A percentile compares a stretch with the other conserved stretches of the same genome.
Conservation (phyloP, 1,140 invertebrate species). For the Planococcus citri region DNA sequence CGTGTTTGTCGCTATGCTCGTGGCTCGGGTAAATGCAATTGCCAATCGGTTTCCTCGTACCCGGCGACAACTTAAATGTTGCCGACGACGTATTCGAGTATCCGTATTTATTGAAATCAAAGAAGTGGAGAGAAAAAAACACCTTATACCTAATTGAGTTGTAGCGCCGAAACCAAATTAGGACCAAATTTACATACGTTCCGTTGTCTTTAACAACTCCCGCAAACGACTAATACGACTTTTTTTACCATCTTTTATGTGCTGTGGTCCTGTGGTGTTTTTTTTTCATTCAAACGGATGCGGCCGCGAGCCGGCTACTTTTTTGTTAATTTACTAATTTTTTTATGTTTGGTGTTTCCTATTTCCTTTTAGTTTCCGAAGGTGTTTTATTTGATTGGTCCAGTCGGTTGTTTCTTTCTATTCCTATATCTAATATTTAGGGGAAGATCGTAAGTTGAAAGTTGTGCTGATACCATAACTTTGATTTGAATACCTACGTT, state of each 20-base stretch:
- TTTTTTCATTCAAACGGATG: too few relatives aligned
- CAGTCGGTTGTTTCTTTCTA: too few relatives aligned
- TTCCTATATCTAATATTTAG: too few relatives aligned
- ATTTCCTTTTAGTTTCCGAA: too few relatives aligned
- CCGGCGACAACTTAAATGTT: slow-evolving; percentile 1
- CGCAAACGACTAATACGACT: background rate
- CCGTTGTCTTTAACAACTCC: background rate
- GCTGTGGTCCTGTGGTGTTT: too few relatives aligned
- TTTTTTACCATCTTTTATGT: background rate
- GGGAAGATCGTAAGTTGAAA: too few relatives aligned
- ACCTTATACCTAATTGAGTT: background rate
- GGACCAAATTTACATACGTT: background rate
- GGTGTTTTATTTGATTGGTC: too few relatives aligned
- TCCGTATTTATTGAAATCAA: background rate
- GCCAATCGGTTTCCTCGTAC: background rate
- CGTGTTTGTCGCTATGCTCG: slow-evolving; percentile 9
- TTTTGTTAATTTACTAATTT: too few relatives aligned
- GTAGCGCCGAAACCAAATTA: slow-evolving; percentile 6
- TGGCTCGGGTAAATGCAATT: background rate
- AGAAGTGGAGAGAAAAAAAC: slow-evolving; percentile 1
- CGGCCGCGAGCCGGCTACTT: too few relatives aligned
- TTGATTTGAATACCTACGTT: too few relatives aligned
- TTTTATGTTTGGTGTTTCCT: too few relatives aligned
- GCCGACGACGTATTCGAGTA: background rate
- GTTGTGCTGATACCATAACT: too few relatives aligned